phyloP scores from a whole-genome alignment of 2,113 vertebrate species.

The Eclectus roratus region DNA sequence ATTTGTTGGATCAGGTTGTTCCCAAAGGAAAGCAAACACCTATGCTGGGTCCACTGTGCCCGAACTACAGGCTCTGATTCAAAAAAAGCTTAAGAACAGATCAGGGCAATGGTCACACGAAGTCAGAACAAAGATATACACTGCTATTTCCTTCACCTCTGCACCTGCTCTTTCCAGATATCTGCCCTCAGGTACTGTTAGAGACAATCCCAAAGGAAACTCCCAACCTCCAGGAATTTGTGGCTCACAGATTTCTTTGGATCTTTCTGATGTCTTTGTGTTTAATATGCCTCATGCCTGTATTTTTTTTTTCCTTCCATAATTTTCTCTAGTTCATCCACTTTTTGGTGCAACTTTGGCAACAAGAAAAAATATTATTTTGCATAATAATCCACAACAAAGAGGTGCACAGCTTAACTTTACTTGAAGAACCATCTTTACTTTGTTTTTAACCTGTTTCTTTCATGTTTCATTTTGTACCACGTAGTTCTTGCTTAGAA shows the following conservation, averaged over 20 bases:
- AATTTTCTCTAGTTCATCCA: neutral
- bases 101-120: neutral
- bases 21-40: neutral
- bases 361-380: neutral
- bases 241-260: neutral
- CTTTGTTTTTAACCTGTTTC: neutral
- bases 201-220: neutral
- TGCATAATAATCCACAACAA: neutral
- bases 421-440: neutral
- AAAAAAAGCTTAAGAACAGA: neutral
- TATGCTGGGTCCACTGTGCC: neutral
- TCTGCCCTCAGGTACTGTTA: neutral
- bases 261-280: neutral
- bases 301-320: neutral
- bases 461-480: neutral
- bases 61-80: rapidly evolving
- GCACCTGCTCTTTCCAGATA: neutral
- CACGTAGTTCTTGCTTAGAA: neutral
- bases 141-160: neutral
- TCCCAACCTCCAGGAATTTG: neutral
- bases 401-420: neutral
- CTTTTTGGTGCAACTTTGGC: neutral
- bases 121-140: neutral
- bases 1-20: neutral
- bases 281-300: neutral